Evolutionary conservation across 2,113 vertebrate species (phyloP).

Genomic region (Thalassoma bifasciatum): DNA sequence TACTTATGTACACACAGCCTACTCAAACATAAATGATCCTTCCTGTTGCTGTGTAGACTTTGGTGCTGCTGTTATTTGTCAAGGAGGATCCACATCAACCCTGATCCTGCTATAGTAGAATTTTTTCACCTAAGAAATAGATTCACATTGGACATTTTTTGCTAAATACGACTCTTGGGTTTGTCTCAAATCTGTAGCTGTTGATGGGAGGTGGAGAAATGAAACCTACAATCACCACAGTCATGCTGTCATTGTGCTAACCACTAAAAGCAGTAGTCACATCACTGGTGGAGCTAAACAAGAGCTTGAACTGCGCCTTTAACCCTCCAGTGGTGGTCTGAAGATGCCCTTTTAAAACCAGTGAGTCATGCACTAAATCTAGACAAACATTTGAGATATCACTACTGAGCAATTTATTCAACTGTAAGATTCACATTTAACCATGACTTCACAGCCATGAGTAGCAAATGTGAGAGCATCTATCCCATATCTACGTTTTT

Average conservation of each 20-base stretch:
- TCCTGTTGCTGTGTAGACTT: constrained; percentile 29
- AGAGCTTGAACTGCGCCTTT: neutral
- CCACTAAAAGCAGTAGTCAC: constrained; percentile 45
- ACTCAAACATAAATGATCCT: constrained; percentile 28
- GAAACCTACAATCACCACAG: constrained; percentile 55
- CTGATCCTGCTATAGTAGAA: constrained; percentile 29
- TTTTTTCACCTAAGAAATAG: constrained; percentile 6
- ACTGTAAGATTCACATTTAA: neutral
- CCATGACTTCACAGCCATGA: neutral
- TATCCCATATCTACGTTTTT: neutral
- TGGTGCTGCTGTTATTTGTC: constrained; percentile 44
- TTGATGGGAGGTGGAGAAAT: constrained; percentile 50
- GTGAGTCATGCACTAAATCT: neutral
- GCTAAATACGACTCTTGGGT: constrained; percentile 3
- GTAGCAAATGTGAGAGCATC: neutral
- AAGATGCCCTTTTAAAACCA: neutral
- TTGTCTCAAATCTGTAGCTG: constrained; percentile 13
- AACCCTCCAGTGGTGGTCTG: constrained; percentile 28
- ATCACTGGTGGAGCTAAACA: constrained; percentile 23
- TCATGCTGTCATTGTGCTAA: constrained; percentile 28
- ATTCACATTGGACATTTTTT: neutral
- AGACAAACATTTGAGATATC: neutral
- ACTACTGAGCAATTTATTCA: neutral
- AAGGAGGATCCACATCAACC: constrained; percentile 37
- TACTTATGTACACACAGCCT: neutral